phyloP scores from a whole-genome alignment of 1,140 invertebrate species.

The Macrotrachela quadricornifera region DNA sequence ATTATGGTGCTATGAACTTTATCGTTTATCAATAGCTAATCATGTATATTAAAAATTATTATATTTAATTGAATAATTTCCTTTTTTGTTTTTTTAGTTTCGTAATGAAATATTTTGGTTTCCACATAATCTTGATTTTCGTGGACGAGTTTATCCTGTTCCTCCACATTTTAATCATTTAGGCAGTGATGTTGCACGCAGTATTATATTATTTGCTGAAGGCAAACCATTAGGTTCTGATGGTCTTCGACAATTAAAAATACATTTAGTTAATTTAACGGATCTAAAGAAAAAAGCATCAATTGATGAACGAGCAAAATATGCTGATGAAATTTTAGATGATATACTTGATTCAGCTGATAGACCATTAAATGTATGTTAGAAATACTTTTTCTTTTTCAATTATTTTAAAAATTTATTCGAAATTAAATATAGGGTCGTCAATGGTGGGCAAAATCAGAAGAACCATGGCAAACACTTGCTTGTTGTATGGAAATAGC shows the following conservation, averaged over 20 bases:
- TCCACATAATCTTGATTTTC: slow-evolving; percentile 92
- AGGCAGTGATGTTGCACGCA: slow-evolving; percentile 60
- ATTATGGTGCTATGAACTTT: slow-evolving; percentile 78
- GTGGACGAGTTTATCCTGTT: slow-evolving; percentile 79
- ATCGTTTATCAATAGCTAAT: slow-evolving; percentile 78
- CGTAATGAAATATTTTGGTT: slow-evolving; percentile 72
- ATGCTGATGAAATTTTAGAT: slow-evolving; percentile 55
- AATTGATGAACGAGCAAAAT: slow-evolving; percentile 51
- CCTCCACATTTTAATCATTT: slow-evolving; percentile 79
- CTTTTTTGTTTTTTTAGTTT: slow-evolving; percentile 42
- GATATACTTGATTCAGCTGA: slow-evolving; percentile 80
- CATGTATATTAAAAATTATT: no score
- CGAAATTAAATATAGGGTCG: slow-evolving; percentile 34
- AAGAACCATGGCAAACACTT: slow-evolving; percentile 95
- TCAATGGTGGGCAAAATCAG: slow-evolving; percentile 74
- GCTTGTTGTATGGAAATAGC: slow-evolving; percentile 76
- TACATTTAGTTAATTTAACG: slow-evolving; percentile 82
- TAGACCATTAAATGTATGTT: slow-evolving; percentile 48
- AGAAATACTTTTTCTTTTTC: not conserved
- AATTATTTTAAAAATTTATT: not conserved
- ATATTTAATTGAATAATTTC: no score
- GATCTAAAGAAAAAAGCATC: slow-evolving; percentile 63
- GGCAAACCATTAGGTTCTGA: slow-evolving; percentile 55
- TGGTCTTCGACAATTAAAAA: slow-evolving; percentile 78
- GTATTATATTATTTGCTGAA: slow-evolving; percentile 61